Base-by-base conservation (phyloP, 2,113 vertebrate species). In the Pagrus major region DNA sequence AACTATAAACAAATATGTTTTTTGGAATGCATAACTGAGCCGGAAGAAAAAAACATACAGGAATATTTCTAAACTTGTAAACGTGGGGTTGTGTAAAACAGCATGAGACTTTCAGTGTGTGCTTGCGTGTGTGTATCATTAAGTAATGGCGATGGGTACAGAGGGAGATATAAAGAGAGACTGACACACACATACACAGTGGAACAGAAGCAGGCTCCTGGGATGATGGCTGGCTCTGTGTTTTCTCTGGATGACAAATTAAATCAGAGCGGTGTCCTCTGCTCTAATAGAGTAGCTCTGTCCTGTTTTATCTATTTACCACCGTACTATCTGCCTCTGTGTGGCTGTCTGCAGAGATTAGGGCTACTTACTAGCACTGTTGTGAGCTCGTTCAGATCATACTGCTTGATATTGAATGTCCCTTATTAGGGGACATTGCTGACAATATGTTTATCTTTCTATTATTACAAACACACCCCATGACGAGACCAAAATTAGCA, bases 181-280 rank as follows among this genome's bases (percentile, higher is more conserved):
- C 31, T 3, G 41, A 64, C 78, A 76, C 59, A 41, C 71, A 23
- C 39, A 69, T 49, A 83, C 55, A 69, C 18, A 29, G 64, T 49
- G 42, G 59, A 83, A 37, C 66, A 83, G 69, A 75, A 84, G 47
- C 70, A 81, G 78, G 23, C 86, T 59, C 69, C 63, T 27, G 76
- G 49, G 80, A 85, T 54, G 76, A 84, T 21, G 66, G 14, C 20
- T 63, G 46, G n/a, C 46, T 79, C 80, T 86, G 80, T 58, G 49
- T 85, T 89, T 80, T 77, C 75, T 78, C 80, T 69, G 49, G 54
- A 60, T 77, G 76, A 81, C 80, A 89, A 92, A 92, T 91, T 84
- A 52, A 87, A 93, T 93, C 86, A 81, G 58, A 85, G 29, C 54
- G 10, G 31, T 86, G 86, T 82, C 80, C 80, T 76, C 58, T 54